Conservation (phyloP, 2,888 invertebrate species). For the Erannis defoliaria region DNA sequence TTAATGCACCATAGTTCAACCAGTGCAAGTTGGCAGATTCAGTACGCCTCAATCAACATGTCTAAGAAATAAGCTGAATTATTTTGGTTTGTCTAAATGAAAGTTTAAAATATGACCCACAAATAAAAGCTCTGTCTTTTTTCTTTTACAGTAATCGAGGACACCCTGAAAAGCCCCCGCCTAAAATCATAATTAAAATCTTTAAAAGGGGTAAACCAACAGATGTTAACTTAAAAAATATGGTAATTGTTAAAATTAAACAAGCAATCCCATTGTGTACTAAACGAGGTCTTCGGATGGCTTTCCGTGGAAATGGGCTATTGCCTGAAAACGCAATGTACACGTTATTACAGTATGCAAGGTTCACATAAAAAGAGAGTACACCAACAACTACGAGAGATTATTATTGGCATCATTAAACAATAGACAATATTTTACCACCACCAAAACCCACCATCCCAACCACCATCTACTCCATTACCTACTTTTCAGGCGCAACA, state of each 20-base stretch:
- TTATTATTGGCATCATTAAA: no score
- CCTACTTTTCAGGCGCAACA: no score
- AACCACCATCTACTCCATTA: no score
- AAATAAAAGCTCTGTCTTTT: slow-evolving; percentile 17
- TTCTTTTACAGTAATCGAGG: slow-evolving; percentile 29
- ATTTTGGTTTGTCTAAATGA: neutral
- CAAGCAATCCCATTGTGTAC: slow-evolving; percentile 74
- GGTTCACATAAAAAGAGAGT: neutral
- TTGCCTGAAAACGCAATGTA: slow-evolving; percentile 70
- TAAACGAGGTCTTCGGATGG: slow-evolving; percentile 62
- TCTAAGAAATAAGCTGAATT: neutral
- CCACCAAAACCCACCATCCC: no score
- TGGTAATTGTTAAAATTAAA: slow-evolving; percentile 76
- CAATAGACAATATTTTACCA: no score
- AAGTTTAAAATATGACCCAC: neutral
- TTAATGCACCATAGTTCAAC: no score
- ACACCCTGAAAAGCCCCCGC: slow-evolving; percentile 28
- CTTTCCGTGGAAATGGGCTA: slow-evolving; percentile 72
- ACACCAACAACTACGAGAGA: no score
- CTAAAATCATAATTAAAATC: slow-evolving; percentile 62
- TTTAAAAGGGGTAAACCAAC: slow-evolving; percentile 66
- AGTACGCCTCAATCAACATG: no score
- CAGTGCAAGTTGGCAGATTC: no score
- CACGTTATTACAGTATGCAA: slow-evolving; percentile 55
- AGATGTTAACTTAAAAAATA: slow-evolving; percentile 71